Evolutionary conservation across 2,113 vertebrate species (phyloP).

Genomic region (Spheniscus mendiculus): DNA sequence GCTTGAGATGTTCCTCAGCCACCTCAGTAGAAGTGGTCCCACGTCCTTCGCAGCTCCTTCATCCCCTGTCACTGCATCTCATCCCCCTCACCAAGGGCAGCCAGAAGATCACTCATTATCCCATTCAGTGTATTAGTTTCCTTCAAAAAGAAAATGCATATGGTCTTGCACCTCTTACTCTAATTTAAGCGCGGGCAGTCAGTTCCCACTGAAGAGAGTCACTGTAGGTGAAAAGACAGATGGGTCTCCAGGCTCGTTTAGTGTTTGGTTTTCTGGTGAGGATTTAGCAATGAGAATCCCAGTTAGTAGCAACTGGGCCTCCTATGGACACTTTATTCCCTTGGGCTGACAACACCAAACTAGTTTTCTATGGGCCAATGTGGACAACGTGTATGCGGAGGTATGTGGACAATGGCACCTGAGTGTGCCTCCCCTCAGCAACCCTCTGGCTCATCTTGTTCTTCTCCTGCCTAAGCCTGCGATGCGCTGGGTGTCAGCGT

Average conservation of each 20-base stretch:
- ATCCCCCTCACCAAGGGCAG: not conserved
- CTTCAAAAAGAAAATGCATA: not conserved
- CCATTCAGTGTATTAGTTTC: not conserved
- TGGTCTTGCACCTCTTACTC: not conserved
- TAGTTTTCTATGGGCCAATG: not conserved
- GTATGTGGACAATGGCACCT: accelerated
- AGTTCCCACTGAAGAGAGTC: not conserved
- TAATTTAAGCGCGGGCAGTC: not conserved
- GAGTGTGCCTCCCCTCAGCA: not conserved
- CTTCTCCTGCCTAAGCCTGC: not conserved
- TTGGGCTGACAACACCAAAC: not conserved
- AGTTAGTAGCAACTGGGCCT: not conserved
- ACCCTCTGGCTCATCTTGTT: not conserved
- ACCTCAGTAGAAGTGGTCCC: not conserved
- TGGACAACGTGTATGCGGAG: accelerated
- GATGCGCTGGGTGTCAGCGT: accelerated
- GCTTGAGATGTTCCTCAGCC: not conserved
- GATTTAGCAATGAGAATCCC: not conserved
- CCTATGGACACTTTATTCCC: not conserved
- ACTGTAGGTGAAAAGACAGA: not conserved
- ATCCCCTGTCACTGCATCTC: not conserved
- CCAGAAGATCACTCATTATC: not conserved
- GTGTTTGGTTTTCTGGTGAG: not conserved
- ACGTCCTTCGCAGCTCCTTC: not conserved
- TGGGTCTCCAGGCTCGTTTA: not conserved